These are phyloP conservation scores for Drosophila bocqueti DNA, from an alignment of 1,140 invertebrate genomes.

Conservation along the genomic window DNA sequence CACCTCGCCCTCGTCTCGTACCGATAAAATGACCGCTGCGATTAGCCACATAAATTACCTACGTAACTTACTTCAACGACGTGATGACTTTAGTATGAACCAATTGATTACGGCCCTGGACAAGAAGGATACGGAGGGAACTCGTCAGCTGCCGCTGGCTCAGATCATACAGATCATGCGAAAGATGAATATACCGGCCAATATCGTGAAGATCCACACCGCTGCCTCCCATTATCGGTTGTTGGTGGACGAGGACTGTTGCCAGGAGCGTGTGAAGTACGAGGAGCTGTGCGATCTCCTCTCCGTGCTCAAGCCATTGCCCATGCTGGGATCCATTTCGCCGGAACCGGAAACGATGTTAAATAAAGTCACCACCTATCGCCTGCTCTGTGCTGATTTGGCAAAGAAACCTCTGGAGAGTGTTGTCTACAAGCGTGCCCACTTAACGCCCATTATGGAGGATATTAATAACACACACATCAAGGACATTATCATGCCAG, in stretches of 20 bases:
- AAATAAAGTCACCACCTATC: slow-evolving; percentile 67
- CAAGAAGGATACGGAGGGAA: slow-evolving; percentile 50
- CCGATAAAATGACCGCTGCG: slow-evolving; percentile 34
- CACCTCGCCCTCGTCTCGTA: slow-evolving; percentile 39
- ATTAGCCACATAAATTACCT: slow-evolving; percentile 60
- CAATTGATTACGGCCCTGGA: slow-evolving; percentile 59
- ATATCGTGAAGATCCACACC: slow-evolving; percentile 47
- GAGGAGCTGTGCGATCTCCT: slow-evolving; percentile 60
- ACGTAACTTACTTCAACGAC: slow-evolving; percentile 40
- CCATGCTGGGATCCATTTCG: slow-evolving; percentile 34
- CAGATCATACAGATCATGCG: slow-evolving; percentile 59
- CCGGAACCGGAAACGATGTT: slow-evolving; percentile 41
- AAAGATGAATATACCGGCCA: slow-evolving; percentile 46
- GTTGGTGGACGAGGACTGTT: slow-evolving; percentile 50
- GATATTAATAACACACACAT: slow-evolving; percentile 43
- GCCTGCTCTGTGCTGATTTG: slow-evolving; percentile 58
- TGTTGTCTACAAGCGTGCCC: background rate
- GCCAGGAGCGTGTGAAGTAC: slow-evolving; percentile 57
- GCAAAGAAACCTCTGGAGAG: slow-evolving; percentile 38
- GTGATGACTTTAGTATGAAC: slow-evolving; percentile 60
- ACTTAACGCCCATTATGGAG: background rate
- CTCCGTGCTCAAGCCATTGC: slow-evolving; percentile 49
- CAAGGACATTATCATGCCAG: slow-evolving; percentile 56
- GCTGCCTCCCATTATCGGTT: slow-evolving; percentile 38
- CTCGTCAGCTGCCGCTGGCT: slow-evolving; percentile 27